Conservation (phyloP, 2,888 invertebrate genomes). For the Bursaphelenchus okinawaensis region DNA sequence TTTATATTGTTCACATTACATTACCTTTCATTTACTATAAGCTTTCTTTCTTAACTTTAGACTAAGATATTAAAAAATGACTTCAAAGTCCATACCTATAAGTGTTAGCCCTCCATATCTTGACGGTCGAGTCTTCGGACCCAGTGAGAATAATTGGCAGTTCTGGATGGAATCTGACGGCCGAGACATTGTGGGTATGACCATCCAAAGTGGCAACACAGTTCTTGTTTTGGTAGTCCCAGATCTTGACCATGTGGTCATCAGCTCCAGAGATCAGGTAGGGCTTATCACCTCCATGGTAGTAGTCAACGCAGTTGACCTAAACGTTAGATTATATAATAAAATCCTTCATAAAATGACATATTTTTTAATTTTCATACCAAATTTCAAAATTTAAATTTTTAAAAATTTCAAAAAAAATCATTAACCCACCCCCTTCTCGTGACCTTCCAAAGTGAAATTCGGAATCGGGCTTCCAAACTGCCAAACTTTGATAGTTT, state of each 20-base stretch:
- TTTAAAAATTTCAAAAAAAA: constrained; percentile 3
- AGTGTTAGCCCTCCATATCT: constrained; percentile 98
- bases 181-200: constrained; percentile 84
- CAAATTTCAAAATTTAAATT: constrained; percentile 1
- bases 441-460: constrained; percentile 93
- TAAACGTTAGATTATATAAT: constrained; percentile 14
- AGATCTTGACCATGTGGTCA: constrained; percentile 92
- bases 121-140: constrained; percentile 74
- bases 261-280: constrained; percentile 98
- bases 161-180: constrained; percentile 94
- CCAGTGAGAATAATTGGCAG: constrained; percentile 88
- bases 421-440: constrained; percentile 71
- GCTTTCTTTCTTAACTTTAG: not conserved
- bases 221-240: constrained; percentile 99
- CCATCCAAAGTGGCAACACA: constrained; percentile 96
- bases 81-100: constrained; percentile 63
- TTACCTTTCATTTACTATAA: not conserved
- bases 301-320: constrained; percentile 95
- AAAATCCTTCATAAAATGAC: not conserved
- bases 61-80: not conserved
- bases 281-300: constrained; percentile 96
- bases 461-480: constrained; percentile 92
- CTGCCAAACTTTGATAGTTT: constrained; percentile 97
- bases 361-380: not conserved
- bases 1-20: not conserved